Conservation (phyloP, 2,113 vertebrate species). For the Axis porcinus region DNA sequence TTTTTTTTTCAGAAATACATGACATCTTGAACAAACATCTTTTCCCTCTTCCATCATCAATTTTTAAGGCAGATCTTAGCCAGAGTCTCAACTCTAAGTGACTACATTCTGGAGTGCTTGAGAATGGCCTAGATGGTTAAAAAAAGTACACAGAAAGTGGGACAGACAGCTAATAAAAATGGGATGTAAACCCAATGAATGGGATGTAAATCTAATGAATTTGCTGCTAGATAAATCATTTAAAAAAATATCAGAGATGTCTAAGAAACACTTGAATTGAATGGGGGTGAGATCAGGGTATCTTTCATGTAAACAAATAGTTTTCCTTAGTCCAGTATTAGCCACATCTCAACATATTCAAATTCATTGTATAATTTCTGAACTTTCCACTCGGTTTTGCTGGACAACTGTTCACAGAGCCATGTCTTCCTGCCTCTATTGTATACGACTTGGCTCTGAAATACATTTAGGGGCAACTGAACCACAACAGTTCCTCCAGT, state of each 20-base stretch:
- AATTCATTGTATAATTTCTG: background rate
- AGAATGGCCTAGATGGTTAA: background rate
- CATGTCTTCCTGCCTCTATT: background rate
- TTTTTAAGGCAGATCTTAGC: background rate
- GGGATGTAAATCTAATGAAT: background rate
- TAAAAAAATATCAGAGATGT: background rate
- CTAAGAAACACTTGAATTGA: background rate
- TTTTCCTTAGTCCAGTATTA: background rate
- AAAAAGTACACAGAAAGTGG: background rate
- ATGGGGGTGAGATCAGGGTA: background rate
- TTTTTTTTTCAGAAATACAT: background rate
- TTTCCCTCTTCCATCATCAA: background rate
- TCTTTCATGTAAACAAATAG: background rate
- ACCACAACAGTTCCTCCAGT: background rate
- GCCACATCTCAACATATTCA: background rate
- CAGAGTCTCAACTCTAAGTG: background rate
- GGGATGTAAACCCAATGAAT: background rate
- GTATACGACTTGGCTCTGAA: background rate
- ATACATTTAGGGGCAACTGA: background rate
- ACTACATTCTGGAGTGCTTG: background rate
- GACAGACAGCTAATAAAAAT: background rate
- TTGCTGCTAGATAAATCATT: background rate
- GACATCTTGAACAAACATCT: background rate
- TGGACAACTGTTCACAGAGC: background rate
- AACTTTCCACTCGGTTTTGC: background rate